Base-by-base conservation (phyloP, 2,113 vertebrate species). In the Sturnus vulgaris region DNA sequence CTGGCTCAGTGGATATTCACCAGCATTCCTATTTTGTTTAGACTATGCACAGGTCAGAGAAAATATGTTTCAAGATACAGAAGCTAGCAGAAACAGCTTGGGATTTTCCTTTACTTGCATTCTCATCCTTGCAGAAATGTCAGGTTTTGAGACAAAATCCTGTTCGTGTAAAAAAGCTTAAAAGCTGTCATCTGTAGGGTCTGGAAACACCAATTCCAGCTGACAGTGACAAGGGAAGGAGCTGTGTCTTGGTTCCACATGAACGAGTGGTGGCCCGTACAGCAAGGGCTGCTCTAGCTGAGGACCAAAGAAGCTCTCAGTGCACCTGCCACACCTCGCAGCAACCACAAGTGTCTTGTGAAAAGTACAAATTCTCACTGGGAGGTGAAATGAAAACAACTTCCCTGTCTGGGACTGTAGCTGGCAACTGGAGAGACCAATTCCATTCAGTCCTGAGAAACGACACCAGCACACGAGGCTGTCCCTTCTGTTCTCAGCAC, bases 381-480 rank as follows among this genome's bases (percentile, higher is more conserved):
- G 57, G 73, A 87, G 53, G 18, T 70, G 89, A 69, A 91, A 60
- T 1, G 6, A 59, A 46, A 66, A 47, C 5, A 2, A 65, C 76
- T 85, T 81, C 44, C 39, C 47, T 49, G 23, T 15, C 68, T 78
- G 75, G 30, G 57, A 47, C 53, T 68, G 49, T 35, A 40, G n/a
- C 49, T 76, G 30, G 23, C 46, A 87, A 19, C 66, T 77, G 82
- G 76, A 71, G 84, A 70, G 75, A 55, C 33, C 12, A 4, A 33
- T 77, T 66, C 52, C 27, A 17, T 47, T 73, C 15, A 27, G 55
- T 64, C 44, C 47, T 83, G 79, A 31, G 63, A 30, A 73, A 21
- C 0, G 8, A n/a, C 22, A 44, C n/a, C 27, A 56, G 37, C 22
- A 35, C 40, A 4, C 13, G 42, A 64, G 66, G 63, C 68, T 0